Percentiles rank a stretch among this genome's conserved stretches.
Evolutionary conservation across 2,888 invertebrate species (phyloP).

Genomic region (Drosophila emarginata): DNA sequence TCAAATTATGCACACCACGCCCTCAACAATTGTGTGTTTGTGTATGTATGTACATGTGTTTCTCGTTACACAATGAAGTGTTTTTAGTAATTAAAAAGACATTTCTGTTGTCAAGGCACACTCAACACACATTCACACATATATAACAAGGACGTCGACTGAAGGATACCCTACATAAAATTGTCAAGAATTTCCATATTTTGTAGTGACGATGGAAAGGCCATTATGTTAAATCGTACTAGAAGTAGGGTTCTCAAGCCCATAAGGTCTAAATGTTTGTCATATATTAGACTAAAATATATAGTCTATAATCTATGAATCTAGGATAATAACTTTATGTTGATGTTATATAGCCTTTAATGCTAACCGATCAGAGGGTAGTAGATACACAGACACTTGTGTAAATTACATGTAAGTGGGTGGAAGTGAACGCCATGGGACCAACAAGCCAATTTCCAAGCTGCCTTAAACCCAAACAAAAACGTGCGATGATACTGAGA

Average conservation of each 20-base stretch:
- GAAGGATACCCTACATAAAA: background rate
- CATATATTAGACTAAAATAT: too few relatives aligned
- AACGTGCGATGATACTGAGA: conserved; percentile 29
- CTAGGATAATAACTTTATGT: too few relatives aligned
- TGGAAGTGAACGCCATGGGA: background rate
- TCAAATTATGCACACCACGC: conserved; percentile 41
- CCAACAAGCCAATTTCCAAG: conserved; percentile 46
- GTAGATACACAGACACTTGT: conserved; percentile 21
- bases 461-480: conserved; percentile 69
- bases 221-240: too few relatives aligned
- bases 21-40: conserved; percentile 18
- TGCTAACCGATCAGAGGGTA: background rate
- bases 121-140: background rate
- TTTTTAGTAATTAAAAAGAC: conserved; percentile 60
- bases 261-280: too few relatives aligned
- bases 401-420: conserved; percentile 33
- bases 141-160: background rate
- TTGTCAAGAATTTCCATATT: too few relatives aligned
- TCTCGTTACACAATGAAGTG: conserved; percentile 31
- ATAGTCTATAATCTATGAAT: too few relatives aligned
- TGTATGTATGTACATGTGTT: conserved; percentile 11
- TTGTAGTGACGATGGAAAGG: too few relatives aligned
- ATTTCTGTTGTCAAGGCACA: conserved; percentile 47
- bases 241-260: too few relatives aligned
- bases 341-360: background rate